Evolutionary conservation across 1,140 invertebrate species (phyloP), one percentile per base, ranked within the genome.

Genomic region (Physella acuta): DNA sequence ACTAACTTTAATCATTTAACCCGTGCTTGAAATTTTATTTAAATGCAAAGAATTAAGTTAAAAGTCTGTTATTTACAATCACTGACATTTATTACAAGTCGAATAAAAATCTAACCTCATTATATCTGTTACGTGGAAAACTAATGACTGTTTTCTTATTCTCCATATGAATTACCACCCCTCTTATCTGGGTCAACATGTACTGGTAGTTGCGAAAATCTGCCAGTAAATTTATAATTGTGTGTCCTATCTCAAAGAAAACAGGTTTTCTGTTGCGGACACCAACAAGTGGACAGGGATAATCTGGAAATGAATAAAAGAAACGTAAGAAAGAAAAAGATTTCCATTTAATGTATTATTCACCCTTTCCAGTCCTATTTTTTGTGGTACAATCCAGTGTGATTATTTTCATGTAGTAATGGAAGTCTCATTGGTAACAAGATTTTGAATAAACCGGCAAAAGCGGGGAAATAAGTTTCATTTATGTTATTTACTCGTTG

Each of bases 141-240:
- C 90, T 87, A 61, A 95, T 90, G 16, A 88, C 89, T 0, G 92
- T 94, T 76, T 91, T 90, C 75, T 91, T 90, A 75, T 93, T 92
- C 83, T 93, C 91, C 89, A 94, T 92, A 76, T 94, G 92, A 72
- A 94, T 92, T 0, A 89, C 89, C 51, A 94, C 82, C 0, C 93
- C 93, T 62, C 89, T 86, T 1, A 95, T 91, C 31, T 89, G 88
- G 1, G 92, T 91, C 72, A 95, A 82, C 28, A 91, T 92, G 79
- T 95, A 95, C 3, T 92, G 89, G 82, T 90, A 94, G 82, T 93
- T 94, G 64, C 92, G 87, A 81, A 95, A 94, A 86, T 95, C 93
- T 4, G 92, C 92, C 64, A 95, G 83, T 44, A 95, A 87, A 86
- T 93, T 94, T 86, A 95, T 94, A 58, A 95, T 93, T 11, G 93